phyloP scores from a whole-genome alignment of 1,140 invertebrate species.

The Drosophila lini region DNA sequence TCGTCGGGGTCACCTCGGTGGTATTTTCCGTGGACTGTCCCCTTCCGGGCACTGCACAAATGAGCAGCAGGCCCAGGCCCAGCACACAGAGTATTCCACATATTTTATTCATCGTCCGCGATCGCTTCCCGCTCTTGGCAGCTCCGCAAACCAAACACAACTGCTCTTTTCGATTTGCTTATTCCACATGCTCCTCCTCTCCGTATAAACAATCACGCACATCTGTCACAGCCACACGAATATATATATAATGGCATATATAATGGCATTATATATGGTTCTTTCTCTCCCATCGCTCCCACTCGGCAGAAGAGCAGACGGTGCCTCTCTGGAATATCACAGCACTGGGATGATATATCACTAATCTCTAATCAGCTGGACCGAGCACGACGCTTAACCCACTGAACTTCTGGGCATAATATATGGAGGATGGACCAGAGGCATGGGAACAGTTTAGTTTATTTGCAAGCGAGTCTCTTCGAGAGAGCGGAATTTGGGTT shows the following conservation, averaged over 20 bases:
- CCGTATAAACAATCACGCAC: slow-evolving; percentile 20
- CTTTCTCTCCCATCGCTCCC: slow-evolving; percentile 15
- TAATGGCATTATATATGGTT: slow-evolving; percentile 9
- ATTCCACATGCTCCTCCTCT: slow-evolving; percentile 16
- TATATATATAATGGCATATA: neutral
- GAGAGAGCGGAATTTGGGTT: neutral
- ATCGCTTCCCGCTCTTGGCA: slow-evolving; percentile 34
- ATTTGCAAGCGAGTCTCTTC: neutral
- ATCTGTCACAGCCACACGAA: slow-evolving; percentile 10
- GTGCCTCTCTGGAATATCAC: slow-evolving; percentile 19
- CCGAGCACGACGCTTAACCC: slow-evolving; percentile 16
- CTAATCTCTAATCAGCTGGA: slow-evolving; percentile 30
- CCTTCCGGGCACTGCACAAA: slow-evolving; percentile 2
- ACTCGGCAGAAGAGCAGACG: slow-evolving; percentile 4
- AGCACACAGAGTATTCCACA: slow-evolving; percentile 9
- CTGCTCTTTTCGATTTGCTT: slow-evolving; percentile 41
- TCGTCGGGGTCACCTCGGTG: slow-evolving; percentile 6
- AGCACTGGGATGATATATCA: slow-evolving; percentile 4
- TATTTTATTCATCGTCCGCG: slow-evolving; percentile 42
- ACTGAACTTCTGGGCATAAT: slow-evolving; percentile 22
- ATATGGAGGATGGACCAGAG: neutral
- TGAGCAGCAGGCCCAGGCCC: slow-evolving; percentile 16
- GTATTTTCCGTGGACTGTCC: slow-evolving; percentile 19
- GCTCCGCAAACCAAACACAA: slow-evolving; percentile 59
- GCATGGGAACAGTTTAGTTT: neutral